A percentile compares a stretch with the other conserved stretches of the same genome.
These are phyloP conservation scores for Poecilia velifera DNA, from an alignment of 2,797 vertebrate species.

Conservation along the genomic window DNA sequence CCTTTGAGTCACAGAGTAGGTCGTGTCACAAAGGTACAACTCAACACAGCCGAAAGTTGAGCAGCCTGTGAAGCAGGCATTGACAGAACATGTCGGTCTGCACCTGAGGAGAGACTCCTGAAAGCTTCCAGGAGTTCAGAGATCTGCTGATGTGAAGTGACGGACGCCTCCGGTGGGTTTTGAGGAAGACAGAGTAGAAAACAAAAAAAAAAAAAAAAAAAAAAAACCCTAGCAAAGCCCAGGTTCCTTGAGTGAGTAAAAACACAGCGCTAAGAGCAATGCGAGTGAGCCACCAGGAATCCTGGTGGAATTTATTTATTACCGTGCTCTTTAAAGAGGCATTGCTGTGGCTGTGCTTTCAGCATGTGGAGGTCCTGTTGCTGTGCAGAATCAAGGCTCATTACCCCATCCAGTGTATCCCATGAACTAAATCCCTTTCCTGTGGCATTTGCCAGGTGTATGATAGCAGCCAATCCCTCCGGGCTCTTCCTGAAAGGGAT, in stretches of 20 bases:
- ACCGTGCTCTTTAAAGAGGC: constrained; percentile 53
- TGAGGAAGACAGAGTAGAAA: constrained; percentile 38
- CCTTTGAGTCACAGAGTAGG: constrained; percentile 1
- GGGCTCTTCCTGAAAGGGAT: constrained; percentile 58
- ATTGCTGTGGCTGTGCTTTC: constrained; percentile 27
- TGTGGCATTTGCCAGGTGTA: constrained; percentile 63
- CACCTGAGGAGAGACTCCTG: constrained; percentile 49
- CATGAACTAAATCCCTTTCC: constrained; percentile 60
- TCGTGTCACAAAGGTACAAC: constrained; percentile 14
- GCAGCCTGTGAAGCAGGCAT: constrained; percentile 15
- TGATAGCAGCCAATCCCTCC: constrained; percentile 45
- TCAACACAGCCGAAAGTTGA: constrained; percentile 29
- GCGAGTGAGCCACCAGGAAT: constrained; percentile 33
- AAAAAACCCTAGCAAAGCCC: constrained; percentile 15
- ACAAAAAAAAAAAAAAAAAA: constrained; percentile 13
- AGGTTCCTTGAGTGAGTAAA: constrained; percentile 39
- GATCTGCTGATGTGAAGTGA: constrained; percentile 62
- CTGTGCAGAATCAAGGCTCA: constrained; percentile 50
- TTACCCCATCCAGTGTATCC: constrained; percentile 44
- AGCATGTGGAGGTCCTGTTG: constrained; percentile 44
- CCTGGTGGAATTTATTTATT: constrained; percentile 42
- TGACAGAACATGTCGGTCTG: constrained; percentile 31
- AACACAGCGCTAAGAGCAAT: constrained; percentile 22
- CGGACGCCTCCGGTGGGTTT: constrained; percentile 52
- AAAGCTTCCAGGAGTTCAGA: constrained; percentile 39